A percentile compares a stretch with the other conserved stretches of the same genome.
Conservation (phyloP, 2,113 vertebrate genomes). For the Rhabdornis inornatus region DNA sequence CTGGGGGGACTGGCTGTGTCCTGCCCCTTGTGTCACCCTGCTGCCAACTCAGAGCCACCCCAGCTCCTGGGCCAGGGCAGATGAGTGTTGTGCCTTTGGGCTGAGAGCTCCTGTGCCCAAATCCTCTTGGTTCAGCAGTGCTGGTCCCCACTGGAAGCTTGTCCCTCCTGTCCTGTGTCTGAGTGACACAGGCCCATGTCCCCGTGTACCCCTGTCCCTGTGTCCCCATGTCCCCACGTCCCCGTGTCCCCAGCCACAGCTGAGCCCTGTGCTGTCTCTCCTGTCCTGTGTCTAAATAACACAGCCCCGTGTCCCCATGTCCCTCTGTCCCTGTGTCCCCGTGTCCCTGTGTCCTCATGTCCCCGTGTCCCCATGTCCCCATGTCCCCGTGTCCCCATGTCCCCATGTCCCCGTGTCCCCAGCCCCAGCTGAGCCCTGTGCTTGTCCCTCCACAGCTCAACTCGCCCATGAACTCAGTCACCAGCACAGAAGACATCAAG, state of each 20-base stretch:
- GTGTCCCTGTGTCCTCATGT: no score
- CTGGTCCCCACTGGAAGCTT: background rate
- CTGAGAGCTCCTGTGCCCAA: background rate
- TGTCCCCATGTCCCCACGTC: no score
- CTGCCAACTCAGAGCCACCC: background rate
- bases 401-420: no score
- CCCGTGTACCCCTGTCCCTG: no score
- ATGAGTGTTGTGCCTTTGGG: background rate
- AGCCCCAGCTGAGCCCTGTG: background rate
- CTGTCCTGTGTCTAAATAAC: no score
- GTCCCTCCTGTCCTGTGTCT: background rate
- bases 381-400: no score
- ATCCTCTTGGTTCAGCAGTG: background rate
- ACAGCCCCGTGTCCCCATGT: no score
- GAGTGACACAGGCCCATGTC: background rate
- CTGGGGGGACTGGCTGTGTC: rapidly evolving
- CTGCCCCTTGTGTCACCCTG: background rate
- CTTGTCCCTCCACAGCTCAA: conserved; percentile 79
- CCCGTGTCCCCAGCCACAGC: no score
- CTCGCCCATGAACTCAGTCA: conserved; percentile 95
- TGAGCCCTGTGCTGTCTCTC: no score
- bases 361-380: no score
- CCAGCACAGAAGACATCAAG: conserved; percentile 97
- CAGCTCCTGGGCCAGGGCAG: background rate
- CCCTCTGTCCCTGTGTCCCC: no score